These are phyloP conservation scores for Carpatolechia fugitivella DNA, from an alignment of 2,888 invertebrate species.

Conservation along the genomic window DNA sequence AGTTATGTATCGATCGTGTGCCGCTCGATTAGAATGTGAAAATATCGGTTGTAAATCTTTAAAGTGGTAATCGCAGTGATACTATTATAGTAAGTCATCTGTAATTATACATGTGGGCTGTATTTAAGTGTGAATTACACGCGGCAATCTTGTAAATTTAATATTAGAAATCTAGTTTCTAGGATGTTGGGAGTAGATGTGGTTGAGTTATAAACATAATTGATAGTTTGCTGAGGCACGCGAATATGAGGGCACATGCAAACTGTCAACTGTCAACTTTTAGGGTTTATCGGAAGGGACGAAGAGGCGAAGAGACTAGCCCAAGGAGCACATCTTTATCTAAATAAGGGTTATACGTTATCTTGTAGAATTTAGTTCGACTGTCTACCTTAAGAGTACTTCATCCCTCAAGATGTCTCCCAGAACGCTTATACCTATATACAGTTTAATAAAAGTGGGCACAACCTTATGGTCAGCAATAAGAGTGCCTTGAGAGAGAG, in stretches of 20 bases:
- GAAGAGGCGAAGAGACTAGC: too few species aligned
- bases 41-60: slow-evolving; percentile 20
- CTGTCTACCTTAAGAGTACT: too few species aligned
- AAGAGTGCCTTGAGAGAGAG: too few species aligned
- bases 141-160: slow-evolving; percentile 20
- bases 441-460: too few species aligned
- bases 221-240: neutral
- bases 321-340: too few species aligned
- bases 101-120: slow-evolving; percentile 20
- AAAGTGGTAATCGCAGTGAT: slow-evolving; percentile 20
- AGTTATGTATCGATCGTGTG: slow-evolving; percentile 35
- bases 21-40: slow-evolving; percentile 39
- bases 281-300: too few species aligned
- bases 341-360: too few species aligned
- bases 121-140: slow-evolving; percentile 23
- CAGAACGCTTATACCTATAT: too few species aligned
- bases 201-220: neutral
- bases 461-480: too few species aligned
- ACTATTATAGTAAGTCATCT: slow-evolving; percentile 16
- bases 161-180: slow-evolving; percentile 21
- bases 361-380: too few species aligned
- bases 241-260: neutral
- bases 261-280: too few species aligned
- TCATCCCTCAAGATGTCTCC: too few species aligned
- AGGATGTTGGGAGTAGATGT: slow-evolving; percentile 6